Conservation (phyloP, 1,140 invertebrate species). For the Trichogramma pretiosum region DNA sequence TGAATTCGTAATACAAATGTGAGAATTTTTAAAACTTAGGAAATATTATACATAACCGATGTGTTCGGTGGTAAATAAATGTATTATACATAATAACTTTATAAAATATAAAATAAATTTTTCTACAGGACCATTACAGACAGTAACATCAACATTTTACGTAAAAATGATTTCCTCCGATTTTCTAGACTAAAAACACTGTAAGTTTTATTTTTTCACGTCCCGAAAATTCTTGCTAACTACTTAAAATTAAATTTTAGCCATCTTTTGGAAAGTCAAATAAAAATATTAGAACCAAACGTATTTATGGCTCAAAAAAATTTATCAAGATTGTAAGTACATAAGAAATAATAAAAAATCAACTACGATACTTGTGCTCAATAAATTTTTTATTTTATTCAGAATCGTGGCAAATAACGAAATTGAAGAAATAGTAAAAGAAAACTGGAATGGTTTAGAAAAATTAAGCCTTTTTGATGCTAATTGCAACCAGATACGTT, state of each 20-base stretch:
- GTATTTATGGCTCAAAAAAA: slow-evolving; percentile 27
- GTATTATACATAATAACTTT: too few relatives aligned
- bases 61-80: too few relatives aligned
- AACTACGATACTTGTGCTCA: slow-evolving; percentile 5
- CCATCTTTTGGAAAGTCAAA: slow-evolving; percentile 26
- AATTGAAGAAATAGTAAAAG: slow-evolving; percentile 34
- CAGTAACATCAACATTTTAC: slow-evolving; percentile 23
- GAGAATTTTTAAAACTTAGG: too few relatives aligned
- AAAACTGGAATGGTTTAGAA: slow-evolving; percentile 37
- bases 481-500: slow-evolving; percentile 37
- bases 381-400: slow-evolving; percentile 24
- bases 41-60: too few relatives aligned
- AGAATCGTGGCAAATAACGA: slow-evolving; percentile 43
- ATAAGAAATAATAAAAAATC: background rate
- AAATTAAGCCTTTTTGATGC: slow-evolving; percentile 41
- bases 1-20: too few relatives aligned
- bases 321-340: slow-evolving; percentile 33
- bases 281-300: slow-evolving; percentile 24
- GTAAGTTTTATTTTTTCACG: slow-evolving; percentile 26
- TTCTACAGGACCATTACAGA: slow-evolving; percentile 28
- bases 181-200: slow-evolving; percentile 27
- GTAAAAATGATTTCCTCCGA: slow-evolving; percentile 19
- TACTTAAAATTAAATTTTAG: slow-evolving; percentile 28
- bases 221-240: background rate
- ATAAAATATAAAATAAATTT: slow-evolving; percentile 1